Base-by-base conservation (phyloP, 2,113 vertebrate genomes). In the Scartelaos histophorus region DNA sequence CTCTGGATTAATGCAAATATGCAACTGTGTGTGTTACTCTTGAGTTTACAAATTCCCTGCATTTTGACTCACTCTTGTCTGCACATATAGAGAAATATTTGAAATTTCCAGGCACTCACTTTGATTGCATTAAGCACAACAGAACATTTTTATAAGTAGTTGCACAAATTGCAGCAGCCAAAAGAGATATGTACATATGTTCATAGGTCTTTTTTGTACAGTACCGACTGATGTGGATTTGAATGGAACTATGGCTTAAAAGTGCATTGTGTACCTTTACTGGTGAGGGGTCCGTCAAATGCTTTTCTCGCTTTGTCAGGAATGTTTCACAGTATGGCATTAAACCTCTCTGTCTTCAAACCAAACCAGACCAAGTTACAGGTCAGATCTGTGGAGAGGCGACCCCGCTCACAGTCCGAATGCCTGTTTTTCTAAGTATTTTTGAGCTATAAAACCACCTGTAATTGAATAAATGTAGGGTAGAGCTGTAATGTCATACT, bases 81-180 rank as follows among this genome's bases (percentile, higher is more conserved):
- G 85, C 88, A 92, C 90, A 79, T 91, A 89, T 61, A 61, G 58
- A 86, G 85, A 84, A 90, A 89, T 88, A 81, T 85, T 86, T 90
- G 82, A 82, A 91, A 92, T 93, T 58, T 94, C 89, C 94, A 94
- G 94, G 94, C 93, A 94, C 94, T 94, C 92, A 91, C 92, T 94
- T 94, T 94, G 93, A 94, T 94, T 94, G 93, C 92, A 94, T 94
- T 92, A 94, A 93, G 94, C 93, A 94, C 91, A 94, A 93, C 93
- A 65, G 88, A 93, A 93, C 88, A 86, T 93, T 92, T 89, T 93
- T 25, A 54, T 92, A 94, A 94, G 92, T 89, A 93, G 93, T 93
- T 93, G 92, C 91, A 94, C 92, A 93, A 92, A 93, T 90, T 93
- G 91, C 91, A 94, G 93, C 93, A 94, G 92, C 91, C 92, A 93